These are phyloP conservation scores for Tupaia tana DNA, from an alignment of 2,113 vertebrate species.

Conservation along the genomic window DNA sequence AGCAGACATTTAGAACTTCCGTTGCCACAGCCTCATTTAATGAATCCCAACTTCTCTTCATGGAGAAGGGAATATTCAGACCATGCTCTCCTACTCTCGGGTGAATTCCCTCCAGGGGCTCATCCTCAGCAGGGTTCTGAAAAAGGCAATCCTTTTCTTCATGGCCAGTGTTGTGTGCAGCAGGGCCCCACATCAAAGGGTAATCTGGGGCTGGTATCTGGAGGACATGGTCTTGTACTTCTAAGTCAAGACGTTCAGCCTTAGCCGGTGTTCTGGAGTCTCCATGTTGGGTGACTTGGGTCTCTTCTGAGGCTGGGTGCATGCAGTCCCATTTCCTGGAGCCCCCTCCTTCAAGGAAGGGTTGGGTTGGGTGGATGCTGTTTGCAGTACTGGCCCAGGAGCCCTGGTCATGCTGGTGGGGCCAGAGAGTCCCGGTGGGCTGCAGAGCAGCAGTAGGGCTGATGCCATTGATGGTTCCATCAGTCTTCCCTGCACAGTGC, in stretches of 20 bases:
- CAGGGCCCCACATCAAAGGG: not conserved
- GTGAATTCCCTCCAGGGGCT: not conserved
- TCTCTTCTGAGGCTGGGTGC: not conserved
- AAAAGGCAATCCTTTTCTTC: constrained; percentile 43
- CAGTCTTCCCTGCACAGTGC: constrained; percentile 41
- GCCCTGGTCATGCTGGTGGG: not conserved
- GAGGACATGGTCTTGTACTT: not conserved
- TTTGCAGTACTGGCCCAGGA: not conserved
- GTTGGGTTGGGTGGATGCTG: not conserved
- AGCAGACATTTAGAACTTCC: not conserved
- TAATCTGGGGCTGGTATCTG: constrained; percentile 73
- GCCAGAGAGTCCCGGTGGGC: not conserved
- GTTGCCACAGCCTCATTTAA: not conserved
- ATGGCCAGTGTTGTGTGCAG: not conserved
- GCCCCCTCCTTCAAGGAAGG: constrained; percentile 48
- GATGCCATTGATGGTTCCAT: constrained; percentile 72
- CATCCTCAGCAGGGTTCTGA: not conserved
- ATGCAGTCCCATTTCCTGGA: not conserved
- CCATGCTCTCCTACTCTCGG: not conserved
- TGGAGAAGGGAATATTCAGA: rapidly evolving
- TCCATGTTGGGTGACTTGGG: not conserved
- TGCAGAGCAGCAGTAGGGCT: constrained; percentile 9
- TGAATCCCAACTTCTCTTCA: constrained; percentile 56
- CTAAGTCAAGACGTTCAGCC: not conserved
- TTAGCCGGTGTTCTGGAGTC: not conserved